These are phyloP conservation scores for Gadus chalcogrammus DNA, from an alignment of 2,113 vertebrate species.

Conservation along the genomic window DNA sequence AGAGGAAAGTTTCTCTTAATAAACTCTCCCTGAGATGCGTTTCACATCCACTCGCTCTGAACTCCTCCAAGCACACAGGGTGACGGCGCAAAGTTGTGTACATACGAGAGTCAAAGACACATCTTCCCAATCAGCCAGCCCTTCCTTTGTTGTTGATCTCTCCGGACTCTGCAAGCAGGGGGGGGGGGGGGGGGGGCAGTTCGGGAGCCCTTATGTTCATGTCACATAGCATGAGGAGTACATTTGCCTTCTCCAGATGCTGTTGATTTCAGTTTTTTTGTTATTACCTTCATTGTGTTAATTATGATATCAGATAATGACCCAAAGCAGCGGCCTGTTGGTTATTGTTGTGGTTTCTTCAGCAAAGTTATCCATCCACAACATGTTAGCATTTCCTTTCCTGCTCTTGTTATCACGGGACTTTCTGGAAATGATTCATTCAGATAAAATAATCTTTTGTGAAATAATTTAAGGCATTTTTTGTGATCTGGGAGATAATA, in stretches of 20 bases:
- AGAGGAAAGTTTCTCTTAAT: neutral
- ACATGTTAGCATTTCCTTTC: neutral
- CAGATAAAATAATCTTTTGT: neutral
- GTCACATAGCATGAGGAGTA: neutral
- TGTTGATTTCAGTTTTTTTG: neutral
- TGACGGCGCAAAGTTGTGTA: conserved; percentile 1
- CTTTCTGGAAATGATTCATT: neutral
- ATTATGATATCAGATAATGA: neutral
- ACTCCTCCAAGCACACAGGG: neutral
- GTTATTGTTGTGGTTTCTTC: neutral
- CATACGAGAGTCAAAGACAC: neutral
- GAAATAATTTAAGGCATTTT: conserved; percentile 18
- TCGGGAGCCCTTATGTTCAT: conserved; percentile 4
- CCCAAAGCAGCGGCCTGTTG: neutral
- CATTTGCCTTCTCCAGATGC: neutral
- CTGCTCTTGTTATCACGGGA: neutral
- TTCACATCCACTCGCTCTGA: neutral
- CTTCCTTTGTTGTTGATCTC: too few relatives aligned
- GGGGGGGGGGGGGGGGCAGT: conserved; percentile 13
- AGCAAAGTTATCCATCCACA: neutral
- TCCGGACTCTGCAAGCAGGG: too few relatives aligned
- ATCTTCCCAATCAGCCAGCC: too few relatives aligned
- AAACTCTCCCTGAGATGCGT: neutral
- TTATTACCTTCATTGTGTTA: neutral
- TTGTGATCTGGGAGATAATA: too few relatives aligned